Evolutionary conservation across 2,888 invertebrate genomes (phyloP).

Genomic region (Flexamia atlantica): DNA sequence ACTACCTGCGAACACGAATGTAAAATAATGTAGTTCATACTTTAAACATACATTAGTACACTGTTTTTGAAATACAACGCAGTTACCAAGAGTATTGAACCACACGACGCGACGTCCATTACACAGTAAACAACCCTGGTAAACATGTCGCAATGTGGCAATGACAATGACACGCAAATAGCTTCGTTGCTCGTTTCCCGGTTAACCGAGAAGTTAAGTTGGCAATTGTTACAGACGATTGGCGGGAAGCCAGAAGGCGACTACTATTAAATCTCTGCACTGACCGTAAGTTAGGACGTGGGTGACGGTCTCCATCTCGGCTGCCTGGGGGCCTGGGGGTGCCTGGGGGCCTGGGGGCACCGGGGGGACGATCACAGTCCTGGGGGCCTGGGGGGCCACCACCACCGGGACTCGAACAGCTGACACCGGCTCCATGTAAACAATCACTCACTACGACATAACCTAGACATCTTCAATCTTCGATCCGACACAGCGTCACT

Average conservation of each 20-base stretch:
- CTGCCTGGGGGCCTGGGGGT: no score
- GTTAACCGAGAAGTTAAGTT: constrained; percentile 50
- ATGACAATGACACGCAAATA: constrained; percentile 40
- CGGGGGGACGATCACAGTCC: constrained; percentile 65
- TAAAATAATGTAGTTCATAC: no score
- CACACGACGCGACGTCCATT: no score
- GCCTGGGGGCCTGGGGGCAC: background rate
- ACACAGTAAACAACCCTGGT: no score
- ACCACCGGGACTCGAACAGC: constrained; percentile 48
- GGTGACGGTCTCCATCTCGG: constrained; percentile 76
- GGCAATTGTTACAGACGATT: constrained; percentile 51
- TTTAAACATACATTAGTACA: no score
- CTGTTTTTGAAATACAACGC: no score
- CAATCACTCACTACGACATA: constrained; percentile 44
- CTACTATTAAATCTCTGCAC: constrained; percentile 64
- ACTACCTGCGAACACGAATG: no score
- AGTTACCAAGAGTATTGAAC: no score
- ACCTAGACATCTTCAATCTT: no score
- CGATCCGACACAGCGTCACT: no score
- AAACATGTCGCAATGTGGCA: background rate
- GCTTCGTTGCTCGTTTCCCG: constrained; percentile 45
- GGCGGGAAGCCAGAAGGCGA: background rate
- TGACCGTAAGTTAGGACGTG: constrained; percentile 79
- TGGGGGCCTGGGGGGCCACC: constrained; percentile 31
- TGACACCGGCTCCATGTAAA: constrained; percentile 56